Base-by-base conservation (phyloP, 2,113 vertebrate species). In the Cryptomyrus ogoouensis region DNA sequence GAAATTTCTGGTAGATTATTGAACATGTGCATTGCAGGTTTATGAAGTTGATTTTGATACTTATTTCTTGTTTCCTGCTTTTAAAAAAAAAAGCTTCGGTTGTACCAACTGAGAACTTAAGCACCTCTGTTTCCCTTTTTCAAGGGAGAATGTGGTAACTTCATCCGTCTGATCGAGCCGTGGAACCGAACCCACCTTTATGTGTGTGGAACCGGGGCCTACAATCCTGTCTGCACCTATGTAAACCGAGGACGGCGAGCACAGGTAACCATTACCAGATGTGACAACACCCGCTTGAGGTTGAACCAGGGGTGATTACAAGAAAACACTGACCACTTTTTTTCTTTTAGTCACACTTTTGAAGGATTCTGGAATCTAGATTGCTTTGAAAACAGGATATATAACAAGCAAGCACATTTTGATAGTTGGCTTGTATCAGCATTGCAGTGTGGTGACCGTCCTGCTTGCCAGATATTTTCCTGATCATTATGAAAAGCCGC, bases 141-240 rank as follows among this genome's bases (percentile, higher is more conserved):
- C 84, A 93, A 99, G 98, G 98, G 98, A 0, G 98, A 99, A 93
- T 99, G 98, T 0, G 98, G 98, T 85, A 99, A 99, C 95, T 99
- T 99, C 94, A 98, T 99, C 94, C 97, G 98, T 89, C 96, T 99
- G 94, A 99, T 99, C 92, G 98, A 99, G 95, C 97, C 98, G 21
- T 99, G 98, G 98, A 99, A 99, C 96, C 96, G 98, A 88, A 99
- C 98, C 83, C 98, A 99, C 92, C 96, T 99, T 90, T 99, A 99
- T 1, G 97, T 99, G 90, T 99, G 98, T 0, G 98, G 98, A 91
- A 99, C 98, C 0, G 98, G 98, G 0, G 98, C 98, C 10, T 99
- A 99, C 96, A 99, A 99, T 93, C 98, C 98, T 91, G 95, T 99
- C 96, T 99, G 98, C 93, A 96, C 98, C 92, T 99, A 98, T 0